Base-by-base conservation (phyloP, 2,797 vertebrate species). In the Neostethus bicornis region DNA sequence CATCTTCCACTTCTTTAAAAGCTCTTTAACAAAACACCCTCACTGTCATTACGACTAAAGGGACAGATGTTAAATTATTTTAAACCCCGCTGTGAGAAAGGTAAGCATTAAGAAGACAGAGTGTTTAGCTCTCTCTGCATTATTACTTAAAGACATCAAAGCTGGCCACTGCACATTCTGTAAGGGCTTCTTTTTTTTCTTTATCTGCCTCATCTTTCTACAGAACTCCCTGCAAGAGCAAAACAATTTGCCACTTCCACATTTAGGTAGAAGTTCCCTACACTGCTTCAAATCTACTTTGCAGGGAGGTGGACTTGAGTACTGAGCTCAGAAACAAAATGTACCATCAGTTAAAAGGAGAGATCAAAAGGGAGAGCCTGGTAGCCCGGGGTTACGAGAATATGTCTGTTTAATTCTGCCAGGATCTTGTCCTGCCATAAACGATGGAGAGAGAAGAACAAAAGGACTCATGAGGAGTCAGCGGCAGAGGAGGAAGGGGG, bases 121-220 rank as follows among this genome's bases (percentile, higher is more conserved):
- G 60, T 74, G 71, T 82, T 83, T 83, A 75, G 64, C 32, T 72
- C 66, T 53, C 63, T 53, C 54, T 17, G 38, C 37, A 49, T 70
- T 73, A 78, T 81, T 85, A 81, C 76, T 78, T 73, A 70, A 71
- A 67, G 58, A 77, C 70, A 80, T 83, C 80, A 84, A 76, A 80
- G 79, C 61, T 44, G 51, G 64, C 65, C 61, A 77, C 50, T 6
- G 10, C 55, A 60, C 62, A 64, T 17, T 56, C 38, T 56, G 42
- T 56, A 39, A 48, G 48, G 56, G 60, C 58, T 54, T 75, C 37
- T 51, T 66, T 75, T 67, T 54, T 55, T 72, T 73, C 70, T 68
- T 64, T 49, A 29, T 54, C 61, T 26, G 20, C 64, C 70, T 61
- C 63, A 66, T 58, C 65, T 55, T 32, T 56, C 71, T 67, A 83